Percentiles rank a stretch among this genome's conserved stretches.
These are phyloP conservation scores for Coilia nasus DNA, from an alignment of 2,797 vertebrate species.

Conservation along the genomic window DNA sequence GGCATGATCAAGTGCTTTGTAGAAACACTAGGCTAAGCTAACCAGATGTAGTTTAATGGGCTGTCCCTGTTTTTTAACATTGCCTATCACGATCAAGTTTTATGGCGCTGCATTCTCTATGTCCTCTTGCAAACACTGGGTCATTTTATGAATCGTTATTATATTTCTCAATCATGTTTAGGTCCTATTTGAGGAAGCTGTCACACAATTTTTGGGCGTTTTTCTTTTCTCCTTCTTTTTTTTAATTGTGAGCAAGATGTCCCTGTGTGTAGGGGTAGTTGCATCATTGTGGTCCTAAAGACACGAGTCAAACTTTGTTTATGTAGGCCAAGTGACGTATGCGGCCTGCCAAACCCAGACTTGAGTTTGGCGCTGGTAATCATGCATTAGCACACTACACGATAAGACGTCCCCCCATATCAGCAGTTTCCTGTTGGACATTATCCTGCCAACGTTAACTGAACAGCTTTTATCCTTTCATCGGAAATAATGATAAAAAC, in stretches of 20 bases:
- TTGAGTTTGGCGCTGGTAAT: neutral
- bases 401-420: too few relatives aligned
- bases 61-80: neutral
- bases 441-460: too few relatives aligned
- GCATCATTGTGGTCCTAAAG: neutral
- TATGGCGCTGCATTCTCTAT: neutral
- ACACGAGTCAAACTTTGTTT: neutral
- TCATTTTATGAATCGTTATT: neutral
- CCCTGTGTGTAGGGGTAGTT: neutral
- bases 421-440: too few relatives aligned
- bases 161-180: neutral
- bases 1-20: neutral
- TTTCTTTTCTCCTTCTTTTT: neutral
- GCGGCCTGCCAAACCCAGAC: neutral
- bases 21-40: slow-evolving; percentile 19
- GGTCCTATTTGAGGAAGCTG: neutral
- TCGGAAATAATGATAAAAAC: too few relatives aligned
- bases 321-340: neutral
- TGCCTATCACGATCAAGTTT: neutral
- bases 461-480: too few relatives aligned
- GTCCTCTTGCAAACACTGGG: neutral
- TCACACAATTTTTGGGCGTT: neutral
- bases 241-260: neutral
- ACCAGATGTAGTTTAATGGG: neutral
- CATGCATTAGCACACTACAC: too few relatives aligned